These are phyloP conservation scores for Odontophorus gujanensis DNA, from an alignment of 2,113 vertebrate genomes.

Conservation along the genomic window DNA sequence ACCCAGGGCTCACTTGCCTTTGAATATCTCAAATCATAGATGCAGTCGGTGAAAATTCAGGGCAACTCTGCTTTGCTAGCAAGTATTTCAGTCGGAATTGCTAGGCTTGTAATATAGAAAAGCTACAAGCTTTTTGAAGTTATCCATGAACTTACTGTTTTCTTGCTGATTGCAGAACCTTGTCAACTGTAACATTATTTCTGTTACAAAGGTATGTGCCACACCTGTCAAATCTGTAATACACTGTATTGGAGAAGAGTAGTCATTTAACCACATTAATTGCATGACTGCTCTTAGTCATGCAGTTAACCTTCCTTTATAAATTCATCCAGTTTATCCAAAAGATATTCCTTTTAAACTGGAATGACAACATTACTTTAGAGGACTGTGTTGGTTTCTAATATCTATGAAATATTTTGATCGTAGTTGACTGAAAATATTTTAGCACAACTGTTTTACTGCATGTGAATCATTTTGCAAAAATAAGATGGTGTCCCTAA, in stretches of 20 bases:
- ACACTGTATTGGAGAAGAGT: background rate
- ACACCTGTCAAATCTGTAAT: background rate
- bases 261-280: background rate
- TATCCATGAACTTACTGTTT: background rate
- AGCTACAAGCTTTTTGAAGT: background rate
- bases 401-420: background rate
- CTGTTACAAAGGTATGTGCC: slow-evolving; percentile 82
- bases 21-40: background rate
- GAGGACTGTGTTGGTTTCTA: background rate
- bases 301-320: background rate
- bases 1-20: background rate
- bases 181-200: slow-evolving; percentile 87
- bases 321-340: background rate
- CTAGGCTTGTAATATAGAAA: background rate
- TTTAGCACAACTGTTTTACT: background rate
- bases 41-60: background rate
- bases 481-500: background rate
- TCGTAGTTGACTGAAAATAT: background rate
- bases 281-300: no score
- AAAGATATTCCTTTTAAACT: background rate
- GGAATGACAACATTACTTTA: background rate
- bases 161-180: slow-evolving; percentile 75
- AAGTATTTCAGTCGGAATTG: background rate
- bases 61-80: background rate
- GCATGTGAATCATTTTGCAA: background rate